Evolutionary conservation across 2,797 vertebrate genomes (phyloP).

Genomic region (Tachyglossus aculeatus): DNA sequence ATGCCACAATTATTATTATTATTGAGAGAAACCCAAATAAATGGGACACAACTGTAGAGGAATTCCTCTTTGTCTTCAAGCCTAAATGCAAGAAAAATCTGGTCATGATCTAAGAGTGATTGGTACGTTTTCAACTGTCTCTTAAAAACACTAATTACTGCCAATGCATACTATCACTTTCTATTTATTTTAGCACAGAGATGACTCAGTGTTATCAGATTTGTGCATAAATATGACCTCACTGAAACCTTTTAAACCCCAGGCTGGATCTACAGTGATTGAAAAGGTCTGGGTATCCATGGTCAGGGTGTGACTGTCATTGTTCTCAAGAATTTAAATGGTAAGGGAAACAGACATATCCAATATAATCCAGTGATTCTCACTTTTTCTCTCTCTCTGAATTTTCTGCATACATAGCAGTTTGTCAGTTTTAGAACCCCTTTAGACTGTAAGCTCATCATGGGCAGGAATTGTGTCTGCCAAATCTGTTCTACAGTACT

Average conservation of each 20-base stretch:
- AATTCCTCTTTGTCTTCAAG: conserved; percentile 19
- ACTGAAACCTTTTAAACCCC: background rate
- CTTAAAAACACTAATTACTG: background rate
- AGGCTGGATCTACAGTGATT: background rate
- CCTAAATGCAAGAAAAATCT: conserved; percentile 38
- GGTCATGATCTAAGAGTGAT: conserved; percentile 23
- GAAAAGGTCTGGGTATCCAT: no score
- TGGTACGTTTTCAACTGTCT: conserved; percentile 5
- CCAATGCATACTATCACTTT: background rate
- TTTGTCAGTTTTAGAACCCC: no score
- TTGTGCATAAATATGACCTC: no score
- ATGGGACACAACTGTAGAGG: no score
- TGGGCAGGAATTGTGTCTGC: no score
- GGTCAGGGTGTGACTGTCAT: background rate
- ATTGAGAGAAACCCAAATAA: no score
- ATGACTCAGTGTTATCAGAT: background rate
- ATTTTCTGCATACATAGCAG: background rate
- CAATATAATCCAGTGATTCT: background rate
- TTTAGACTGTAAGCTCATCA: no score
- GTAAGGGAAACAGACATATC: background rate
- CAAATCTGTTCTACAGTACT: no score
- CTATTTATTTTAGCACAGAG: conserved; percentile 15
- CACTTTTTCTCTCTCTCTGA: background rate
- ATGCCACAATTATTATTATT: no score
- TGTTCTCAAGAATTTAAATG: background rate